phyloP scores from a whole-genome alignment of 1,140 invertebrate species.

The Lordiphosa mommai region DNA sequence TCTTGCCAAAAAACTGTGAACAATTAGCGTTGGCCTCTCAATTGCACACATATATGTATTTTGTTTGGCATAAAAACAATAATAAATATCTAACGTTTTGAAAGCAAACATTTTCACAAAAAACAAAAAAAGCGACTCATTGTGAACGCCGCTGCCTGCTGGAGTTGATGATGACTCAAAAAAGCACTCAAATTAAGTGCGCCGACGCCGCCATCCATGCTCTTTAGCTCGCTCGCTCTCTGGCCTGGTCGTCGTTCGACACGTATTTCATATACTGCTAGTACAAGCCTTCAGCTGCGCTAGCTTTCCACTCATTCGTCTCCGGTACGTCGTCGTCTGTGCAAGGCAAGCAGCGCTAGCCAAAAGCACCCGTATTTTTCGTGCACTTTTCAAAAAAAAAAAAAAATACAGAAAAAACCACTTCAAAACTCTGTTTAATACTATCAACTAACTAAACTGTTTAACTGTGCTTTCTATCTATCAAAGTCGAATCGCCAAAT shows the following conservation, averaged over 20 bases:
- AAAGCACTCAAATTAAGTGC: constrained; percentile 20
- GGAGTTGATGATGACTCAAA: constrained; percentile 5
- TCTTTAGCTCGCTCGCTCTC: constrained; percentile 4
- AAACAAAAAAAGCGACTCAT: constrained; percentile 4
- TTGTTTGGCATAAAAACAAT: constrained; percentile 68
- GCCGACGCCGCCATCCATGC: constrained; percentile 17
- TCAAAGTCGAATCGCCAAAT: constrained; percentile 30
- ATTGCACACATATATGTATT: constrained; percentile 37
- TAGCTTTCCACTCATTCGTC: constrained; percentile 70
- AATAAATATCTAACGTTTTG: constrained; percentile 41
- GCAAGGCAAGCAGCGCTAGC: constrained; percentile 57
- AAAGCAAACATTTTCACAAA: constrained; percentile 8
- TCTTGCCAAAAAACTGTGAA: constrained; percentile 40
- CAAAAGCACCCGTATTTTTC: constrained; percentile 50
- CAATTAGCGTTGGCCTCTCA: constrained; percentile 46
- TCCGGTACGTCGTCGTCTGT: constrained; percentile 60
- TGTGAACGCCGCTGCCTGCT: not conserved
- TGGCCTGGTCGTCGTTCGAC: constrained; percentile 11
- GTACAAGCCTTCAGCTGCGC: constrained; percentile 50
- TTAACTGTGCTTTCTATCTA: too few relatives aligned
- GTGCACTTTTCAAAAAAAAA: constrained; percentile 53
- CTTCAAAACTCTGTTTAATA: constrained; percentile 15
- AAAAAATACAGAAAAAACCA: constrained; percentile 17
- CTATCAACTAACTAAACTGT: constrained; percentile 43
- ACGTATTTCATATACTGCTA: constrained; percentile 15